Base-by-base conservation (phyloP, 2,113 vertebrate species). In the Cochlearius cochlearius region DNA sequence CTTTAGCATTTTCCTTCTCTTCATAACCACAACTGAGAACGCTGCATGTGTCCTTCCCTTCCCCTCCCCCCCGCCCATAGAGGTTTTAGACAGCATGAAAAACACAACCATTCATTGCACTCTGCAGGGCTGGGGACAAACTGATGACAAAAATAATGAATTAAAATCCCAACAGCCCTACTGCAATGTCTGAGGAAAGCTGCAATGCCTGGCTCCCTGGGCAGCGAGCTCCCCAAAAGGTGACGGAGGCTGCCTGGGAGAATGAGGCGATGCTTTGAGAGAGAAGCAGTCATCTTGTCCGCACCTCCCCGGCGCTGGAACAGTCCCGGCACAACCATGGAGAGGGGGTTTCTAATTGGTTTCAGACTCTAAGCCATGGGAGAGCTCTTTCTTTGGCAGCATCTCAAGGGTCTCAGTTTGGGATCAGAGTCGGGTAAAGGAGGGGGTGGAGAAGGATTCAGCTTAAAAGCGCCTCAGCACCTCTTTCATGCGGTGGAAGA, bases 331-430 rank as follows among this genome's bases (percentile, higher is more conserved):
- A 47, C 56, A 11, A 2, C 29, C 11, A 1, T 15, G 41, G 36
- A 34, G 27, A 8, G 21, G 47, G 50, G 19, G 26, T 1, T 19
- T 74, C 86, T 86, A 41, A 90, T 74, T 81, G 82, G 3, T 82
- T 78, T 94, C 96, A 86, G 90, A 47, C 76, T 52, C 75, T 4
- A 25, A 86, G 29, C 86, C 83, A 89, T 23, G 84, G 83, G 30
- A 96, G 60, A 85, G 62, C 89, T 95, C 66, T 89, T 67, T 63
- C 45, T 92, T 79, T 95, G 96, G 95, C 92, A 89, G 68, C 32
- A 0, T 94, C 95, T 86, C 83, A 36, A 87, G 94, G 73, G 92
- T 80, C 80, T 89, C 56, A 1, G 62, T 34, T 87, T 56, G 92
- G 94, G 86, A 84, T 81, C 80, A 18, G 71, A 75, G 84, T 3